phyloP scores from a whole-genome alignment of 2,113 vertebrate species.

The Pollachius pollachius region DNA sequence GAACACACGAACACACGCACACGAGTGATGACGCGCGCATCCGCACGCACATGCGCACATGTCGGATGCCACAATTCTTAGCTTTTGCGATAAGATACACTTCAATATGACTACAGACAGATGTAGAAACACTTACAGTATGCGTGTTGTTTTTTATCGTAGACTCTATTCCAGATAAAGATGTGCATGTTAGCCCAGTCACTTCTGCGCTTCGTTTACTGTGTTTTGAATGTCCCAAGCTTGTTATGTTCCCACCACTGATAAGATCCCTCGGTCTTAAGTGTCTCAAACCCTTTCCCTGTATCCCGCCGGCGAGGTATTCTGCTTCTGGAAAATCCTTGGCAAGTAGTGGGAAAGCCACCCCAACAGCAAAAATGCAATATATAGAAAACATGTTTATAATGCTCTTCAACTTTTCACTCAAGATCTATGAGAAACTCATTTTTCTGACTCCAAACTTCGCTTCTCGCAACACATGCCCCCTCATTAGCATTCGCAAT shows the following conservation, averaged over 20 bases:
- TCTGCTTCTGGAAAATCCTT: constrained; percentile 3
- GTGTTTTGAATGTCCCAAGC: constrained; percentile 32
- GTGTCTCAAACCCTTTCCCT: constrained; percentile 22
- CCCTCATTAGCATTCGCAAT: constrained; percentile 42
- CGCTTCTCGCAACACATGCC: constrained; percentile 25
- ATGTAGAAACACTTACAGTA: constrained; percentile 68
- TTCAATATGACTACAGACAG: neutral
- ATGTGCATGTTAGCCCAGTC: constrained; percentile 66
- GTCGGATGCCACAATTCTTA: no score
- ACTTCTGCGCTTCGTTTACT: constrained; percentile 40
- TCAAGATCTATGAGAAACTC: constrained; percentile 9
- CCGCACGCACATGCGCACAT: no score
- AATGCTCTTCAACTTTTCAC: constrained; percentile 8
- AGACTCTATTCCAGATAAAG: constrained; percentile 53
- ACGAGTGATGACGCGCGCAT: no score
- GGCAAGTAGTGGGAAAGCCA: constrained; percentile 25
- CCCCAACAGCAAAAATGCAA: constrained; percentile 35
- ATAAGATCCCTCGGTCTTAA: neutral
- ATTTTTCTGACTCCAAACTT: constrained; percentile 7
- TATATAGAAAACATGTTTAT: constrained; percentile 40
- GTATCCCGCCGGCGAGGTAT: neutral
- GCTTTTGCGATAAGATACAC: no score
- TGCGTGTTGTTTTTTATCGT: constrained; percentile 78
- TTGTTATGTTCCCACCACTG: neutral
- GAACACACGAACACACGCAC: no score